Conservation (phyloP, 2,113 vertebrate species). For the Laterallus jamaicensis region DNA sequence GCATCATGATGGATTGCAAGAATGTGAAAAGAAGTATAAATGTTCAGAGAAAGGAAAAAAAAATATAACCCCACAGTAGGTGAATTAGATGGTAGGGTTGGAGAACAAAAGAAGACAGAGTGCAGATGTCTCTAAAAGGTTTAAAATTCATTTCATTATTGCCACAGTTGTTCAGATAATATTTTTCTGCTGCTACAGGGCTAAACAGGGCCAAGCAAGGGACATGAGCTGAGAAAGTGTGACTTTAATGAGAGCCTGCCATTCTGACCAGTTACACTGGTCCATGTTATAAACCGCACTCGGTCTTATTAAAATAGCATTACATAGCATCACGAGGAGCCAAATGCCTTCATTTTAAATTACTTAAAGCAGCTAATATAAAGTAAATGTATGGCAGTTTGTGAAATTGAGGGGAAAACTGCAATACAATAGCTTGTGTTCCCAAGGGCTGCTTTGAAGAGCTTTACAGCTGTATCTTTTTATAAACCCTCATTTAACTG, state of each 20-base stretch:
- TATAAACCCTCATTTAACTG: not conserved
- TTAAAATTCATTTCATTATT: not conserved
- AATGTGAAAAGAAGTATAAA: not conserved
- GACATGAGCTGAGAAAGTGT: not conserved
- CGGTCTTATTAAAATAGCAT: not conserved
- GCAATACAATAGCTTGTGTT: not conserved
- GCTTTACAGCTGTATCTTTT: not conserved
- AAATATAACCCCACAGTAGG: accelerated
- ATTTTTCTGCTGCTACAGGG: not conserved
- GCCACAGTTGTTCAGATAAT: not conserved
- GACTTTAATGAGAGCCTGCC: not conserved
- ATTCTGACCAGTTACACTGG: not conserved
- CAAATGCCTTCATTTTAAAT: not conserved
- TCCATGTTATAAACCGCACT: not conserved
- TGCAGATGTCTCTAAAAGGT: not conserved
- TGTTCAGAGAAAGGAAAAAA: not conserved
- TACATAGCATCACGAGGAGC: not conserved
- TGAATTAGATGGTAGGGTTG: not conserved
- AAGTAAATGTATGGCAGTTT: not conserved
- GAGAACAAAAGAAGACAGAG: not conserved
- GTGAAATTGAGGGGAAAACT: not conserved
- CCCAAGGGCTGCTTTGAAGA: not conserved
- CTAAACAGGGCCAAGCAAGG: not conserved
- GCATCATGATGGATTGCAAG: not conserved
- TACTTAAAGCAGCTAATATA: not conserved